These are phyloP conservation scores for Megalonaias nervosa DNA, from an alignment of 1,140 invertebrate genomes.

Conservation along the genomic window DNA sequence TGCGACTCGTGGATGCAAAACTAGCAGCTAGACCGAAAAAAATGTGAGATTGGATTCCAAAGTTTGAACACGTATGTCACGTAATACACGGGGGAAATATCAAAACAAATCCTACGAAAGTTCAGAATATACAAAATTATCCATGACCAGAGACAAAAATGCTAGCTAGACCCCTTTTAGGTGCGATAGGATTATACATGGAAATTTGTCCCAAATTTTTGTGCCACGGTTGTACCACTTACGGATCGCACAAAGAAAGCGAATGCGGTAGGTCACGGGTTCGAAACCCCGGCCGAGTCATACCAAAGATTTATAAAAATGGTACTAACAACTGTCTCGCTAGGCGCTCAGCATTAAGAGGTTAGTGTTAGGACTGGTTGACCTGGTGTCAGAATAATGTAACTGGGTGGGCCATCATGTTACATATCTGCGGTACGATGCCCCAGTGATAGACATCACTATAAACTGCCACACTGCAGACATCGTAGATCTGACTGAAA, in stretches of 20 bases:
- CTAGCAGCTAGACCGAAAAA: conserved; percentile 4
- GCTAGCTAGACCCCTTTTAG: conserved; percentile 63
- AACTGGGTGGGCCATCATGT: too few species aligned
- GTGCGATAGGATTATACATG: conserved; percentile 69
- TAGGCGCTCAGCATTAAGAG: too few species aligned
- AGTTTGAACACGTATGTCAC: background rate
- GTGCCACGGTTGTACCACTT: conserved; percentile 58
- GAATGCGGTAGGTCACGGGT: too few species aligned
- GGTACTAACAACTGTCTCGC: too few species aligned
- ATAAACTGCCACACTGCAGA: too few species aligned
- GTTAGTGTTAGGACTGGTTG: too few species aligned
- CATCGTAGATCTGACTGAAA: too few species aligned
- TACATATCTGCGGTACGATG: too few species aligned
- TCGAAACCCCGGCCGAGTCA: too few species aligned
- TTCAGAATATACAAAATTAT: background rate
- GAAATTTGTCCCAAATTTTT: conserved; percentile 67
- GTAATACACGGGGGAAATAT: conserved; percentile 8
- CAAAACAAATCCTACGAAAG: conserved; percentile 53
- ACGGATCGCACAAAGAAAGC: conserved; percentile 30
- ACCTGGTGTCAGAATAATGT: too few species aligned
- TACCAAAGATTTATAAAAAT: too few species aligned
- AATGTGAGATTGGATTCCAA: background rate
- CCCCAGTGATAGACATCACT: too few species aligned
- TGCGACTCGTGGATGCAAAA: background rate
- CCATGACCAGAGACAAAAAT: conserved; percentile 1